phyloP scores from a whole-genome alignment of 2,888 invertebrate species.

The Pemphredon lugubris region DNA sequence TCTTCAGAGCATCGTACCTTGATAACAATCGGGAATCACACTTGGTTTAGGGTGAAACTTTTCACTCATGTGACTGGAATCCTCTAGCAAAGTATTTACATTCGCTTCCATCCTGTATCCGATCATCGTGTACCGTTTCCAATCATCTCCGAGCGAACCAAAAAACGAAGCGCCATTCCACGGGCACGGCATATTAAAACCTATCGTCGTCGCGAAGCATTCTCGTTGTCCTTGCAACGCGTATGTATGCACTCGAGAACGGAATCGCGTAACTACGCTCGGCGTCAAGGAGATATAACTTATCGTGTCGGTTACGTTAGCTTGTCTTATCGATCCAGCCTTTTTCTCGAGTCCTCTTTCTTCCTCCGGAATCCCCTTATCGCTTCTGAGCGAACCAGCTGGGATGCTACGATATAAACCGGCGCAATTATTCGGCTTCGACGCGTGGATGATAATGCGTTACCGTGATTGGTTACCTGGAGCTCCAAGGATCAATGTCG shows the following conservation, averaged over 20 bases:
- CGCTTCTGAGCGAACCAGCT: background rate
- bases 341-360: constrained; percentile 21
- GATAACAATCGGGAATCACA: no score
- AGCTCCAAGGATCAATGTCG: no score
- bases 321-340: constrained; percentile 22
- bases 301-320: constrained; percentile 26
- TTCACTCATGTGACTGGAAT: no score
- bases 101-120: no score
- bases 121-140: no score
- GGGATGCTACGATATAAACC: background rate
- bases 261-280: constrained; percentile 34
- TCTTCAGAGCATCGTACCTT: no score
- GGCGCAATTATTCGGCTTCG: background rate
- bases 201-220: constrained; percentile 13
- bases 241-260: constrained; percentile 11
- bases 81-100: no score
- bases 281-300: constrained; percentile 29
- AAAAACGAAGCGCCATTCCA: background rate
- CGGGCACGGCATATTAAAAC: background rate
- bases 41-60: no score
- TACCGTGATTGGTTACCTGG: no score
- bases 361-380: constrained; percentile 11
- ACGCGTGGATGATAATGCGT: no score
- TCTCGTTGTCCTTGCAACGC: constrained; percentile 32
- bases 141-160: background rate